phyloP scores from a whole-genome alignment of 2,113 vertebrate species.

The Nothocercus julius region DNA sequence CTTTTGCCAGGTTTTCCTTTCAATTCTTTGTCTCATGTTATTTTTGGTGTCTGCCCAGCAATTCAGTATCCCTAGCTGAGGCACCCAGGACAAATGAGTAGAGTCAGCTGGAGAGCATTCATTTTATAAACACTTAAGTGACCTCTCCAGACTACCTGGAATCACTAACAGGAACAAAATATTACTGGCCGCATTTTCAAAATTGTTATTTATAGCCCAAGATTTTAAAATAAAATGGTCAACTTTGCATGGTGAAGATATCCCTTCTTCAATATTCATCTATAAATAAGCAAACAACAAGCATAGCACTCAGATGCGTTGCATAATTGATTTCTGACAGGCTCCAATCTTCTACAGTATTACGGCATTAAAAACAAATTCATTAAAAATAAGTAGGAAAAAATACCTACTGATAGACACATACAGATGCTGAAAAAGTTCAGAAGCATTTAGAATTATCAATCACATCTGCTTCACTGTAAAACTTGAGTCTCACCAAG shows the following conservation, averaged over 20 bases:
- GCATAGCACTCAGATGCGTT: background rate
- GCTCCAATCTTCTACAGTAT: background rate
- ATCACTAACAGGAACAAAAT: background rate
- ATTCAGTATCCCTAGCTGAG: background rate
- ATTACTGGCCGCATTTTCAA: background rate
- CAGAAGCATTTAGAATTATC: background rate
- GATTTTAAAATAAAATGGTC: background rate
- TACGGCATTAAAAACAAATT: background rate
- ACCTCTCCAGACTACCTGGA: background rate
- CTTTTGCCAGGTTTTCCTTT: background rate
- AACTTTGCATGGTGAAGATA: background rate
- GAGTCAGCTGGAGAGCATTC: background rate
- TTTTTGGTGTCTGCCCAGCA: background rate
- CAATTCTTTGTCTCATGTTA: background rate
- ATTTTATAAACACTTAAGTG: background rate
- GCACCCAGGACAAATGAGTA: background rate
- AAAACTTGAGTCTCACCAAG: background rate
- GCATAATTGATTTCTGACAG: background rate
- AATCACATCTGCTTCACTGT: background rate
- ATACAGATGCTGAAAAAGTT: background rate
- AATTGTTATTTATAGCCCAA: background rate
- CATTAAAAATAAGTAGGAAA: background rate
- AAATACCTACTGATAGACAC: background rate
- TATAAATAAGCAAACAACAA: background rate
- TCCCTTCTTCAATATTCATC: background rate